Base-by-base conservation (phyloP, 1,140 invertebrate genomes). In the Acromyrmex heyeri region DNA sequence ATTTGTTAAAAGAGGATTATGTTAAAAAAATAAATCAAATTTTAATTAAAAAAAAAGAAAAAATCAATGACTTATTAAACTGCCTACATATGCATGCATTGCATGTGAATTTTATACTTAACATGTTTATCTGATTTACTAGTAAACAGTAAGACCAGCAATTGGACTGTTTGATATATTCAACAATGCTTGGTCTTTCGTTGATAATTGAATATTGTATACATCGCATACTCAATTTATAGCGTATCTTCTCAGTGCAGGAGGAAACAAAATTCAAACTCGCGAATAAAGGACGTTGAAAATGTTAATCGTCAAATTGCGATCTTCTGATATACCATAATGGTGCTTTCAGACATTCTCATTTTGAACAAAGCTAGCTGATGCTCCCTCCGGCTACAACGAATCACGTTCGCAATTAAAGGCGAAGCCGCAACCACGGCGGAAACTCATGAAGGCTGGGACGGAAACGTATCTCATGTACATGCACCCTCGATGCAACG, bases 351-450 rank as follows among this genome's bases (percentile, higher is more conserved):
- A 81, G 76, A 91, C 72, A 62, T 85, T 78, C 85, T 89, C 87
- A 79, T 91, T 82, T 85, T 78, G 86, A 53, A 83, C 88, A 81
- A 64, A 88, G 73, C 70, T 75, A 83, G 79, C 59, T 72, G 76
- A 72, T 61, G 59, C 38, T 50, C 27, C 34, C 55, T 34, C 76
- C 87, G 89, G 69, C 88, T 88, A 79, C 86, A 76, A 91, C 91
- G 89, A 92, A 92, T 92, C 91, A 91, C 91, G 91, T 92, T 92
- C 86, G 87, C 91, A 92, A 92, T 92, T 92, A 92, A 92, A 91
- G 91, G 79, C 86, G 70, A 91, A 90, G 86, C 83, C 73, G 90
- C 87, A 87, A 90, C 90, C 87, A 86, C 81, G 79, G 82, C 75
- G 78, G 89, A 86, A 91, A 88, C 87, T 91, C 87, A 72, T 72